Conservation (phyloP, 2,888 invertebrate species). For the Saturnia pavonia region DNA sequence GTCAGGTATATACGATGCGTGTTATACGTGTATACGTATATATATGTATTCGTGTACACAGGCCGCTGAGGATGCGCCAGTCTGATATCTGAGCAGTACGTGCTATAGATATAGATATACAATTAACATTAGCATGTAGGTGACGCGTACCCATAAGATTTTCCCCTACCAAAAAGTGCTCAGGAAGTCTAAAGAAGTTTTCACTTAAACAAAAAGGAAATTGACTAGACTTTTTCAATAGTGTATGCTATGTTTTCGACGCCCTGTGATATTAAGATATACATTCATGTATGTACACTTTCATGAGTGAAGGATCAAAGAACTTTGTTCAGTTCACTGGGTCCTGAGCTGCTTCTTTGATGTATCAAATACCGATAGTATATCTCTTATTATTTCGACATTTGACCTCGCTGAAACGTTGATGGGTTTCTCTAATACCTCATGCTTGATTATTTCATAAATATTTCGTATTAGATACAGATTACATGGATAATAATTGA, state of each 20-base stretch:
- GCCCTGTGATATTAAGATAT: neutral
- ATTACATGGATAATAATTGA: neutral
- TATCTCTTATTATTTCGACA: slow-evolving; percentile 22
- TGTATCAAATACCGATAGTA: slow-evolving; percentile 23
- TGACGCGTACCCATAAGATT: too few species aligned
- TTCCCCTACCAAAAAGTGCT: too few species aligned
- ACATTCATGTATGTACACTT: slow-evolving; percentile 26
- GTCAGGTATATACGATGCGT: too few species aligned
- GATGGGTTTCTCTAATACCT: neutral
- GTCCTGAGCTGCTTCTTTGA: slow-evolving; percentile 38
- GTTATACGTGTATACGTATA: too few species aligned
- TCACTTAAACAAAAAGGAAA: neutral
- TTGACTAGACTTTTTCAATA: neutral
- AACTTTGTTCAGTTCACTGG: slow-evolving; percentile 40
- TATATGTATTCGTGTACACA: too few species aligned
- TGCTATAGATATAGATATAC: too few species aligned
- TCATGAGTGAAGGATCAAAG: slow-evolving; percentile 43
- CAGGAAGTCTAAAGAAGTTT: too few species aligned
- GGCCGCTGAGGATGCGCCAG: too few species aligned
- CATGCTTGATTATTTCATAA: neutral
- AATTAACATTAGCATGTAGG: too few species aligned
- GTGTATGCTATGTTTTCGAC: neutral
- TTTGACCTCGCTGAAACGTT: neutral
- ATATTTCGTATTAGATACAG: neutral
- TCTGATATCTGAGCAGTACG: too few species aligned